Base-by-base conservation (phyloP, 2,888 invertebrate species). In the Diarsia mendica region DNA sequence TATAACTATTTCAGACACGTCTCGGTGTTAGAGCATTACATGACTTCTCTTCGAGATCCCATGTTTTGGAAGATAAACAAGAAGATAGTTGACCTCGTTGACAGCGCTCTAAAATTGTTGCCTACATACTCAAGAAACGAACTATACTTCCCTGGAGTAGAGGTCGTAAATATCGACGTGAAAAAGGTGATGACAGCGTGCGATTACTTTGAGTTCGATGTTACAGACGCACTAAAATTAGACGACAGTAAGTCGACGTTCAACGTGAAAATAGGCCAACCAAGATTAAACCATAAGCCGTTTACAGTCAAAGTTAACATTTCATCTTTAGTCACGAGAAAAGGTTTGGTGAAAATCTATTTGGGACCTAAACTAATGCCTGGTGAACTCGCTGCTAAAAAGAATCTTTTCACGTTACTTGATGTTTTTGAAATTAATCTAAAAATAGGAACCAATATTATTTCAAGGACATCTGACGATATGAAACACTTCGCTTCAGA, bases 281-380 rank as follows among this genome's bases (percentile, higher is more conserved):
- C 97, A 75, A 97, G 98, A 88, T 94, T 98, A 71, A 98, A 97
- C 91, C 97, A 98, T 93, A 97, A 98, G 86, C 97, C 97, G 11
- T 98, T 98, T 95, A 96, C 96, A 77, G 96, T 97, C 85, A 97
- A 97, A 90, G 94, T 98, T 63, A 96, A 97, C 67, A 95, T 98
- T 58, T 95, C 97, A 28, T 97, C 98, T 46, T 96, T 97, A 63
- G 97, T 97, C 55, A 90, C 95, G 4, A 96, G 96, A 82, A 97
- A 97, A 89, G 97, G 97, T 20, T 93, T 97, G 53, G 93, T 98
- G 15, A 97, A 97, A 87, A 94, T 98, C 63, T 98, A 97, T 95
- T 91, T 98, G 55, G 98, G 98, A 76, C 98, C 98, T 6, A 98
- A 97, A 93, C 96, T 97, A 84, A 97, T 97, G 89, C 97, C 97